Conservation (phyloP, 2,888 invertebrate genomes). For the Ophion ellenae region DNA sequence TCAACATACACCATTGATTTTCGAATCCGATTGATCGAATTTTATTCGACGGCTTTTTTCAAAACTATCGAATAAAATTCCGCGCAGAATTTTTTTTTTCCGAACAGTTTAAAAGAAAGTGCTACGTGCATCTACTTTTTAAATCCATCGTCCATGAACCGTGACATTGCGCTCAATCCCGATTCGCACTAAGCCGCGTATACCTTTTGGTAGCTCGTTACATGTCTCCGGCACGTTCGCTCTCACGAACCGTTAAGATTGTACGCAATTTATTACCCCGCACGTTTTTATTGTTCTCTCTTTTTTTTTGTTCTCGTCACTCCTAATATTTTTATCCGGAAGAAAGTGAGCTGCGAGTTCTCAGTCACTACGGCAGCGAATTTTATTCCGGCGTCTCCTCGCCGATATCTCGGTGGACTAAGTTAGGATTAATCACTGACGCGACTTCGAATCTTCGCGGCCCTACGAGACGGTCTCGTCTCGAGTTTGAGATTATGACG, state of each 20-base stretch:
- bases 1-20: too few species aligned
- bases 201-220: conserved; percentile 52
- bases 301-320: conserved; percentile 8
- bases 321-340: conserved; percentile 12
- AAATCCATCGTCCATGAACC: too few species aligned
- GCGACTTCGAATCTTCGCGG: conserved; percentile 16
- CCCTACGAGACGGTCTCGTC: conserved; percentile 12
- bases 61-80: too few species aligned
- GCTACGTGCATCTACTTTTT: too few species aligned
- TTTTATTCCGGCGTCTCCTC: conserved; percentile 19
- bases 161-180: too few species aligned
- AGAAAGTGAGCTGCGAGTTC: conserved; percentile 9
- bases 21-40: too few species aligned
- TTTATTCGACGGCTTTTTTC: too few species aligned
- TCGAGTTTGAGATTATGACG: conserved; percentile 12
- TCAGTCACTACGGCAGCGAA: conserved; percentile 12
- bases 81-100: too few species aligned
- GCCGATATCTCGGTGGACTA: conserved; percentile 10
- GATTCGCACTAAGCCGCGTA: background rate
- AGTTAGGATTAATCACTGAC: conserved; percentile 33
- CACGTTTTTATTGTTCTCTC: conserved; percentile 4
- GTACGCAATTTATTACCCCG: conserved; percentile 30
- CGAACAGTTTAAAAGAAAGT: too few species aligned
- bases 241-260: conserved; percentile 3
- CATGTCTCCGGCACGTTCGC: conserved; percentile 25